A percentile compares a stretch with the other conserved stretches of the same genome.
phyloP scores from a whole-genome alignment of 2,888 invertebrate genomes.

The Erannis defoliaria region DNA sequence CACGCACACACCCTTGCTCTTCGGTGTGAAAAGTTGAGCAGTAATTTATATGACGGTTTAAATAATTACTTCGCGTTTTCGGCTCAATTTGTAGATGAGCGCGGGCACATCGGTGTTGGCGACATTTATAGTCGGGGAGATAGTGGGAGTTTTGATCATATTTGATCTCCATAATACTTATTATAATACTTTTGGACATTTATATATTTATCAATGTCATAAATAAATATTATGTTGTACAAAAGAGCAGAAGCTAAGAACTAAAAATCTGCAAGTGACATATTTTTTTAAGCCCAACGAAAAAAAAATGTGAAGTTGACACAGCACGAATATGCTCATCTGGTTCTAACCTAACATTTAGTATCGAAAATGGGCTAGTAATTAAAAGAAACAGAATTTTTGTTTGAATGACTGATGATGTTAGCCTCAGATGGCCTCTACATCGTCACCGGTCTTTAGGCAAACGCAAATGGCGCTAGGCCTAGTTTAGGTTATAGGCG shows the following conservation, averaged over 20 bases:
- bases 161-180: neutral
- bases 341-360: neutral
- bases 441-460: too few species aligned
- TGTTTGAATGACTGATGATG: too few species aligned
- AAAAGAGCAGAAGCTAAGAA: too few species aligned
- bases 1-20: conserved; percentile 60
- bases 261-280: too few species aligned
- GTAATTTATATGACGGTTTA: conserved; percentile 87
- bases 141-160: conserved; percentile 4
- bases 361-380: neutral
- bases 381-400: neutral
- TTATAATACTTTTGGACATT: neutral
- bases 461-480: too few species aligned
- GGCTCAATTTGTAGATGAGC: conserved; percentile 85
- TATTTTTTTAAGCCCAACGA: too few species aligned
- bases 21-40: conserved; percentile 83
- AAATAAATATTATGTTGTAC: neutral
- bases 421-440: too few species aligned
- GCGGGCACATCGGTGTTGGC: conserved; percentile 66
- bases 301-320: neutral
- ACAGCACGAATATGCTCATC: neutral
- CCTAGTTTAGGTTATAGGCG: too few species aligned
- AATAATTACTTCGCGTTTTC: conserved; percentile 86
- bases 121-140: conserved; percentile 67
- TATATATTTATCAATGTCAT: neutral